These are phyloP conservation scores for Hemistola chrysoprasaria DNA, from an alignment of 2,888 invertebrate species.

Conservation along the genomic window DNA sequence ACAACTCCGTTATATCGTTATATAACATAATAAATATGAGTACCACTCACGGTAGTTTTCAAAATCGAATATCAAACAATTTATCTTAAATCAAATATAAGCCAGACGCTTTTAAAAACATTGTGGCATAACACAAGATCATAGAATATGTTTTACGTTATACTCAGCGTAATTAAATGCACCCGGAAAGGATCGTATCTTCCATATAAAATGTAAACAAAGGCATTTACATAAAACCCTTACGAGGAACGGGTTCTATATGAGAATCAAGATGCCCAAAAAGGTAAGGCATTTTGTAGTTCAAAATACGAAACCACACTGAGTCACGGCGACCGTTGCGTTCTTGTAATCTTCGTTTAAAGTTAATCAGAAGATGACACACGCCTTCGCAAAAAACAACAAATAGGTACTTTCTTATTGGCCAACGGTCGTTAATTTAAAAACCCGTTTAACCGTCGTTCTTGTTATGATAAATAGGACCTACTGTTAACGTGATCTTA, in stretches of 20 bases:
- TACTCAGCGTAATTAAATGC: slow-evolving; percentile 10
- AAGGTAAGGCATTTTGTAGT: slow-evolving; percentile 36
- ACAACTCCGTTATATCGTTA: no score
- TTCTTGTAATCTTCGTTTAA: slow-evolving; percentile 45
- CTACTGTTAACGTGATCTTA: background rate
- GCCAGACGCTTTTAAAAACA: no score
- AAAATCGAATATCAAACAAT: no score
- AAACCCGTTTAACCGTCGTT: slow-evolving; percentile 55
- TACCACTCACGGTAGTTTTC: no score
- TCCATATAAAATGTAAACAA: slow-evolving; percentile 18
- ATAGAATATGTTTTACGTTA: slow-evolving; percentile 1
- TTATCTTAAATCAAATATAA: no score
- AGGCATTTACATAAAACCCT: slow-evolving; percentile 22
- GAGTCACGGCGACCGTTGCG: slow-evolving; percentile 53
- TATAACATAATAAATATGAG: no score
- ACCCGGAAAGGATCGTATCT: slow-evolving; percentile 13
- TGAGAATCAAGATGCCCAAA: slow-evolving; percentile 21
- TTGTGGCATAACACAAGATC: no score
- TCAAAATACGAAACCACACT: slow-evolving; percentile 39
- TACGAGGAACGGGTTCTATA: slow-evolving; percentile 11
- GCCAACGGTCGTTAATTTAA: slow-evolving; percentile 37
- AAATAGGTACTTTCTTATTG: slow-evolving; percentile 37
- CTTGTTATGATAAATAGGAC: slow-evolving; percentile 22
- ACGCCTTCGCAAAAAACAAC: slow-evolving; percentile 43
- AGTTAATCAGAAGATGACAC: slow-evolving; percentile 50